Evolutionary conservation across 2,797 vertebrate species (phyloP), one percentile per base, ranked within the genome.

Genomic region (Hydrolagus colliei): DNA sequence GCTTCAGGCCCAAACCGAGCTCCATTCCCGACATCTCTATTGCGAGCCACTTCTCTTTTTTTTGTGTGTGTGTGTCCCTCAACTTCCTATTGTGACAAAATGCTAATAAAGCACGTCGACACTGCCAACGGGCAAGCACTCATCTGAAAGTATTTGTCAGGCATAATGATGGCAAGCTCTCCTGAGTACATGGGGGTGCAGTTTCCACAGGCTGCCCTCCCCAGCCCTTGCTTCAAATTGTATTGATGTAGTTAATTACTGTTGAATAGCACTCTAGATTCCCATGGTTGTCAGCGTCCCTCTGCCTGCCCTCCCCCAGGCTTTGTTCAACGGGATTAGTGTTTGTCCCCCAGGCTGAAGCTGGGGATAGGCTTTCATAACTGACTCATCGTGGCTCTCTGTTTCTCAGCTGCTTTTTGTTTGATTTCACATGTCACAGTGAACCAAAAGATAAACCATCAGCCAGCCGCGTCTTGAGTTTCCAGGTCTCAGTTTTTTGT

Each of bases 171-270:
- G 85, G 86, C 32, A 72, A 78, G 78, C 35, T 86, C 18, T 67
- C 87, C 12, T 76, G 75, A 86, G 68, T 67, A 71, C 78, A 32
- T 67, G 85, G 86, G 2, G 85, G 16, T 41, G 4, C 87, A 77
- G 85, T 87, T 87, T 87, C 85, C 71, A 35, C 41, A 1, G 86
- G 79, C 80, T 84, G 86, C 89, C 90, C 90, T 88, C 87, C 91
- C 90, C 89, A 88, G 73, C 3, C 2, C 12, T 87, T 86, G 91
- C 91, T 88, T 88, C 88, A 87, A 93, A 91, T 89, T 52, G 90
- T 90, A 92, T 91, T 92, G 93, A 95, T 92, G 92, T 89, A 88
- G 90, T 92, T 94, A 95, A 96, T 95, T 94, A 91, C 88, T 71
- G 85, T 91, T 96, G 94, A 93, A 95, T 93, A 91, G 91, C 90